Evolutionary conservation across 2,797 vertebrate species (phyloP), one percentile per base, ranked within the genome.

Genomic region (Labroides dimidiatus): DNA sequence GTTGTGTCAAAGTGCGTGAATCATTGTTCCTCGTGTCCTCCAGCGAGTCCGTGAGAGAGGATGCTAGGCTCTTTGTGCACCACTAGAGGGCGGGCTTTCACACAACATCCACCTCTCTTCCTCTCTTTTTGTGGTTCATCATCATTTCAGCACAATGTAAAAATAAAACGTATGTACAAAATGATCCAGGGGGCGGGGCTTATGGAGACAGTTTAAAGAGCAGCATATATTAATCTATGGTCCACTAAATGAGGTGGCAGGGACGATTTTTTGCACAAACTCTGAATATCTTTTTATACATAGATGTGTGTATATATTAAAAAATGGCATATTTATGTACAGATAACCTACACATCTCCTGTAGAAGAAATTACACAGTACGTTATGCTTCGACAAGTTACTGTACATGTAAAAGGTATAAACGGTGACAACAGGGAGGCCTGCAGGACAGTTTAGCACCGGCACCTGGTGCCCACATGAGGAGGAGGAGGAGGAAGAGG

Each of bases 251-350:
- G 83, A 89, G 93, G 94, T 93, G 88, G 90, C 81, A 77, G 84
- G 85, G 80, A 86, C 76, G 10, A 63, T 56, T 92, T 94, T 95
- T 93, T 94, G 94, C 95, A 96, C 92, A 95, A 95, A 96, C 94
- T 94, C 93, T 95, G 93, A 92, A 90, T 95, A 96, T 95, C 95
- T 95, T 92, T 91, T 84, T 88, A 87, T 89, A 91, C 81, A 90
- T 91, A 91, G 66, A 90, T 91, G 87, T 86, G 51, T 85, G 67
- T 90, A 75, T 89, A 95, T 96, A 95, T 87, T 76, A 90, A 90
- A 92, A 94, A 95, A 94, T 85, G 80, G 79, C 92, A 94, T 97
- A 97, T 99, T 97, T 99, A 99, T 99, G 96, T 99, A 99, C 97
- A 99, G 93, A 95, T 94, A 94, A 93, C 94, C 94, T 96, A 96